Evolutionary conservation across 2,888 invertebrate genomes (phyloP).

Genomic region (Neoaliturus tenellus): DNA sequence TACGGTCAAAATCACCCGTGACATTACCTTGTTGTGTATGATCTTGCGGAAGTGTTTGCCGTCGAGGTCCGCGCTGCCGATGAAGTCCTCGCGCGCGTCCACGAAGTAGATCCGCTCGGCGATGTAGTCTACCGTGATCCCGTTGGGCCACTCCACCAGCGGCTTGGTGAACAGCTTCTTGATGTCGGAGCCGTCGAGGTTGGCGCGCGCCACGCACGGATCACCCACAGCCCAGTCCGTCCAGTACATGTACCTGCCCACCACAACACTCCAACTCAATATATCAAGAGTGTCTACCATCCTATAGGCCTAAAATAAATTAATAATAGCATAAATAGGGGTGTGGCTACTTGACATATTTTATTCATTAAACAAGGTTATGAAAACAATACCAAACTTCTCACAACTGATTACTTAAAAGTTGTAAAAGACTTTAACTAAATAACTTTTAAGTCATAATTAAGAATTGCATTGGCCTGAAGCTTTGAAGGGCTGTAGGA

Average conservation of each 20-base stretch:
- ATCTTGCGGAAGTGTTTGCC: constrained; percentile 82
- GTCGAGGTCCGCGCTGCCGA: constrained; percentile 84
- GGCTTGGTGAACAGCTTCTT: constrained; percentile 80
- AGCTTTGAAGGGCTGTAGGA: too few relatives aligned
- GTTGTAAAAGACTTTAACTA: too few relatives aligned
- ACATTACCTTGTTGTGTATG: constrained; percentile 75
- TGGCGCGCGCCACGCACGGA: constrained; percentile 87
- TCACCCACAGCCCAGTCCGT: constrained; percentile 90
- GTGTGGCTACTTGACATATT: too few relatives aligned
- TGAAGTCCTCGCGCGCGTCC: constrained; percentile 88
- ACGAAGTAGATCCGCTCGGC: constrained; percentile 92
- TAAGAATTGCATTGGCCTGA: too few relatives aligned
- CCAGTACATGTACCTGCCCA: constrained; percentile 82
- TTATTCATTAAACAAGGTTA: too few relatives aligned
- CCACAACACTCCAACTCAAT: not conserved
- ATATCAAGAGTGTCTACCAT: too few relatives aligned
- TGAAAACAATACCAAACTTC: too few relatives aligned
- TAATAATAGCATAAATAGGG: too few relatives aligned
- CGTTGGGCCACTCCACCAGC: constrained; percentile 89
- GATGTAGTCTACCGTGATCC: constrained; percentile 89
- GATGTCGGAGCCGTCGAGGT: constrained; percentile 85
- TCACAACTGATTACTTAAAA: too few relatives aligned
- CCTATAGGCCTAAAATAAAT: too few relatives aligned
- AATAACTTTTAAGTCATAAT: too few relatives aligned
- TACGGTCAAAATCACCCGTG: too few relatives aligned